Evolutionary conservation across 2,888 invertebrate species (phyloP).

Genomic region (Tetranychus truncatus): DNA sequence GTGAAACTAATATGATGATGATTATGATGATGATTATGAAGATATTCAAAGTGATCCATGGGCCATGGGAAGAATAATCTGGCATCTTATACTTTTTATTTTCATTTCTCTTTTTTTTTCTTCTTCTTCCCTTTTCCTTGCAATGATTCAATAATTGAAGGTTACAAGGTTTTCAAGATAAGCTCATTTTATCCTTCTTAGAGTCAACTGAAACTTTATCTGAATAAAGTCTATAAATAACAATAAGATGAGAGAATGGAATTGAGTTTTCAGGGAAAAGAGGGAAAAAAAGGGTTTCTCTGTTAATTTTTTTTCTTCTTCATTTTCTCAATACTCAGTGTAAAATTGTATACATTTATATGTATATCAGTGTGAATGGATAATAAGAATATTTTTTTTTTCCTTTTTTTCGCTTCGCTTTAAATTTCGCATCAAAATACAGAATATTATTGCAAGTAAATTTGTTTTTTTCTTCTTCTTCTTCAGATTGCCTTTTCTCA

Average conservation of each 20-base stretch:
- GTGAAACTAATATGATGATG: not conserved
- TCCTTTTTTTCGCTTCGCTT: too few relatives aligned
- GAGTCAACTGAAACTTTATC: not conserved
- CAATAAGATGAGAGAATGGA: not conserved
- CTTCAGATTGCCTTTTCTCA: too few relatives aligned
- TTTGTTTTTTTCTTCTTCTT: too few relatives aligned
- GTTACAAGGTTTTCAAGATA: not conserved
- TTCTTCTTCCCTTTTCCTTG: not conserved
- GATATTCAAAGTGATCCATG: not conserved
- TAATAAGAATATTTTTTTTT: too few relatives aligned
- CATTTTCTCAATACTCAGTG: too few relatives aligned
- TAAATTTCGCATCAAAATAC: too few relatives aligned
- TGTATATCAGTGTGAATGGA: too few relatives aligned
- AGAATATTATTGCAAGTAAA: too few relatives aligned
- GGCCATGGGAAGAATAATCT: not conserved
- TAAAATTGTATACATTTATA: too few relatives aligned
- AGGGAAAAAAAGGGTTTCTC: too few relatives aligned
- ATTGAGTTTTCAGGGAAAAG: too few relatives aligned
- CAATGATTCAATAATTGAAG: not conserved
- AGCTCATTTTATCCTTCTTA: not conserved
- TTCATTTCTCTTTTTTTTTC: not conserved
- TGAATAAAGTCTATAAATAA: not conserved
- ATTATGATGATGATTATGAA: not conserved
- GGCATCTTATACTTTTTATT: not conserved
- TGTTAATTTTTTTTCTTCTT: too few relatives aligned